A percentile compares a stretch with the other conserved stretches of the same genome.
Conservation (phyloP, 2,888 invertebrate genomes). For the Drosophila tanythrix region DNA sequence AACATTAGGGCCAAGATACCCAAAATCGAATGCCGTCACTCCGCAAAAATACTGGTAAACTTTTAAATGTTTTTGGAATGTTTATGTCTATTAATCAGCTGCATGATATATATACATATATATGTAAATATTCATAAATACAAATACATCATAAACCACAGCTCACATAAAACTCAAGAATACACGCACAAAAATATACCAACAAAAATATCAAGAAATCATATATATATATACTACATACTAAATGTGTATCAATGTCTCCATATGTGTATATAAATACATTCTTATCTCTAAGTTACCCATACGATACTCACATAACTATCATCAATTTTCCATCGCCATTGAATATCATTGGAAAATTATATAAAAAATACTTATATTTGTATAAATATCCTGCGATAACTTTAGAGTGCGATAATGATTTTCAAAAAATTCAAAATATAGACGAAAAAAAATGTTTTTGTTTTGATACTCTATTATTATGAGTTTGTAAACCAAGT, state of each 20-base stretch:
- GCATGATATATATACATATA: slow-evolving; percentile 29
- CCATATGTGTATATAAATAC: slow-evolving; percentile 33
- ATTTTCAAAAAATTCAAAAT: slow-evolving; percentile 1
- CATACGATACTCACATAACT: slow-evolving; percentile 37
- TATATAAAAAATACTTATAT: slow-evolving; percentile 17
- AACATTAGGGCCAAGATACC: slow-evolving; percentile 9
- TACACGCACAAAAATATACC: slow-evolving; percentile 72
- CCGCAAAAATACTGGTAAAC: slow-evolving; percentile 35
- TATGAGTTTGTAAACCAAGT: slow-evolving; percentile 43
- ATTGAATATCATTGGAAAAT: slow-evolving; percentile 64
- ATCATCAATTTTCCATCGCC: slow-evolving; percentile 66
- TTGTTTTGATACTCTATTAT: slow-evolving; percentile 17
- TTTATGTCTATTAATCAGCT: slow-evolving; percentile 18
- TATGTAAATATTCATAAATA: not conserved
- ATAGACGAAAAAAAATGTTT: slow-evolving; percentile 4
- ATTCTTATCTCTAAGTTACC: slow-evolving; percentile 25
- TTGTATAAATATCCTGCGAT: slow-evolving; percentile 54
- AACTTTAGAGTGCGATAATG: slow-evolving; percentile 35
- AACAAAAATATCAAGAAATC: slow-evolving; percentile 49
- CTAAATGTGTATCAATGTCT: slow-evolving; percentile 29
- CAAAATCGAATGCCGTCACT: slow-evolving; percentile 44
- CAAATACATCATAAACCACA: slow-evolving; percentile 2
- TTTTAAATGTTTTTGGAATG: slow-evolving; percentile 29
- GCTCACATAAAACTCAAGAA: slow-evolving; percentile 20
- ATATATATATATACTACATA: slow-evolving; percentile 18